Evolutionary conservation across 2,888 invertebrate species (phyloP).

Genomic region (Amphipyra berbera): DNA sequence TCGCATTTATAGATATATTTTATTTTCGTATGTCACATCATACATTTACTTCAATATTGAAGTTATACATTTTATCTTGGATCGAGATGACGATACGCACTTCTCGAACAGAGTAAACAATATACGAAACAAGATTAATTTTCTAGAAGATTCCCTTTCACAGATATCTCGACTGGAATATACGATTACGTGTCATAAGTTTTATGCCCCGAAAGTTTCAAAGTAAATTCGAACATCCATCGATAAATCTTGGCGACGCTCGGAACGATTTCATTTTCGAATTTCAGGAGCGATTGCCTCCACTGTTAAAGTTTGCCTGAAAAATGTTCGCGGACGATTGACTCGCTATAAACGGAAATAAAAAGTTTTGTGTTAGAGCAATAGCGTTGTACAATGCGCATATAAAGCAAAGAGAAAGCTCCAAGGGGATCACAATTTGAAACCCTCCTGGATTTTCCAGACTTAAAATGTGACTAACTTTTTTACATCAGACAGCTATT

Average conservation of each 20-base stretch:
- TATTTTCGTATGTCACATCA: slow-evolving; percentile 23
- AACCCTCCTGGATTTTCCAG: slow-evolving; percentile 75
- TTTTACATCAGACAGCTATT: slow-evolving; percentile 71
- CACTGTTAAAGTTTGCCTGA: slow-evolving; percentile 90
- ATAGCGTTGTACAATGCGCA: slow-evolving; percentile 86
- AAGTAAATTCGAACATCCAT: slow-evolving; percentile 89
- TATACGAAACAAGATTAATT: slow-evolving; percentile 74
- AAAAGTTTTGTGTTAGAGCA: slow-evolving; percentile 89
- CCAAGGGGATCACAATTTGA: slow-evolving; percentile 81
- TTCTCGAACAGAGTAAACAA: slow-evolving; percentile 66
- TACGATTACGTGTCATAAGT: slow-evolving; percentile 90
- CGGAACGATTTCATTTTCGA: slow-evolving; percentile 90
- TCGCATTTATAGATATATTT: background rate
- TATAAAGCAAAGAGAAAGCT: slow-evolving; percentile 83
- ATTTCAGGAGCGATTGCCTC: slow-evolving; percentile 90
- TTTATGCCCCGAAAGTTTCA: slow-evolving; percentile 88
- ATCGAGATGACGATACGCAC: slow-evolving; percentile 58
- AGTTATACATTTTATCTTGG: slow-evolving; percentile 45
- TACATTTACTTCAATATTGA: slow-evolving; percentile 36
- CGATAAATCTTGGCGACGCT: slow-evolving; percentile 90
- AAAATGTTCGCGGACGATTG: slow-evolving; percentile 90
- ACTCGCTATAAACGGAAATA: slow-evolving; percentile 90
- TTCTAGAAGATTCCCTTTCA: slow-evolving; percentile 69
- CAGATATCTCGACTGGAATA: slow-evolving; percentile 82
- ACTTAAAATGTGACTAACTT: slow-evolving; percentile 80